Conservation (phyloP, 2,888 invertebrate genomes). For the Hermaeophaga mercurialis region DNA sequence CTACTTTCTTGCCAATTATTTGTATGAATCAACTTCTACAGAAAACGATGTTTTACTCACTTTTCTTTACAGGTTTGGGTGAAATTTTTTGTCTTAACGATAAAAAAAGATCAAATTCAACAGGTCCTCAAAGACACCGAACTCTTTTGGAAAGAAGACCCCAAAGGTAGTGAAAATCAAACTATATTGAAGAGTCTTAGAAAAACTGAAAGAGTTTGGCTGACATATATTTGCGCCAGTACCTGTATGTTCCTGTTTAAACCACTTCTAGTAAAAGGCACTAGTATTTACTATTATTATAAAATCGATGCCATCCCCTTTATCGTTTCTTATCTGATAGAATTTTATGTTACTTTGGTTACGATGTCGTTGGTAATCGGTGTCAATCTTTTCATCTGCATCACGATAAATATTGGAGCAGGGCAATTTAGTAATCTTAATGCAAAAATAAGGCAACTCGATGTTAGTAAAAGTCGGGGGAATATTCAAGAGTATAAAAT, state of each 20-base stretch:
- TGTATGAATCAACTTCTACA: no score
- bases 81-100: slow-evolving; percentile 25
- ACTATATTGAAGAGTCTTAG: slow-evolving; percentile 17
- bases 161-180: slow-evolving; percentile 25
- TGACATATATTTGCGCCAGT: slow-evolving; percentile 28
- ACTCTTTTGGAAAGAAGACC: slow-evolving; percentile 29
- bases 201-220: slow-evolving; percentile 18
- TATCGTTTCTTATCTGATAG: slow-evolving; percentile 27
- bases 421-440: slow-evolving; percentile 34
- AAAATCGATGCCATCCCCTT: slow-evolving; percentile 27
- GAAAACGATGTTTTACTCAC: no score
- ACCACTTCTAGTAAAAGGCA: slow-evolving; percentile 29
- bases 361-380: slow-evolving; percentile 35
- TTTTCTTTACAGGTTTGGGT: slow-evolving; percentile 34
- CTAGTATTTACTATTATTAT: slow-evolving; percentile 33
- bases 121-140: slow-evolving; percentile 24
- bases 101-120: slow-evolving; percentile 23
- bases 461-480: slow-evolving; percentile 10
- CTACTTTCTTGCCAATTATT: no score
- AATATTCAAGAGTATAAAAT: slow-evolving; percentile 1
- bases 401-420: slow-evolving; percentile 28
- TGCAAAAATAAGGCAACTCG: slow-evolving; percentile 25
- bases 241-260: slow-evolving; percentile 34
- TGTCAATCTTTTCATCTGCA: slow-evolving; percentile 29
- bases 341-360: slow-evolving; percentile 32